These are phyloP conservation scores for Phrixothrix hirtus DNA, from an alignment of 2,888 invertebrate species.

Conservation along the genomic window DNA sequence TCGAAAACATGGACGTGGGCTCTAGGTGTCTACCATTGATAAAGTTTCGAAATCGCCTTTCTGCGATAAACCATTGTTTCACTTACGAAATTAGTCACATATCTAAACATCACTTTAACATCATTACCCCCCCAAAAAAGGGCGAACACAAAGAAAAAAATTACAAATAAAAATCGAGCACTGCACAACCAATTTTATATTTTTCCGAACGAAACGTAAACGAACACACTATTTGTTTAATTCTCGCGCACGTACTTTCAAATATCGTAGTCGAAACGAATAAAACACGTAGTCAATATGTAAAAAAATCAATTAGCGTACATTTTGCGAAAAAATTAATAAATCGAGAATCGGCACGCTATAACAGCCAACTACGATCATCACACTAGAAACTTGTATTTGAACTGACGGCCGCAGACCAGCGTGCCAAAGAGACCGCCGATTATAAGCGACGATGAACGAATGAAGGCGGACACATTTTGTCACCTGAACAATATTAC, in stretches of 20 bases:
- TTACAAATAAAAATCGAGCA: slow-evolving; percentile 6
- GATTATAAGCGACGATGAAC: slow-evolving; percentile 36
- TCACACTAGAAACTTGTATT: slow-evolving; percentile 39
- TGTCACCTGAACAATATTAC: slow-evolving; percentile 33
- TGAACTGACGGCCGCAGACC: slow-evolving; percentile 47
- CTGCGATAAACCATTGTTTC: slow-evolving; percentile 44
- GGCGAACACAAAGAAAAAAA: slow-evolving; percentile 1
- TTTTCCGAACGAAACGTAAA: no score
- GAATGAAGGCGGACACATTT: slow-evolving; percentile 27
- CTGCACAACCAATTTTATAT: slow-evolving; percentile 17
- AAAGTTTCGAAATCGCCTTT: slow-evolving; percentile 45
- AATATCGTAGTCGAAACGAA: slow-evolving; percentile 17
- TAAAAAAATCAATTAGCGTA: slow-evolving; percentile 20
- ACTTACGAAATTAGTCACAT: slow-evolving; percentile 17
- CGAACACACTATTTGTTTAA: slow-evolving; percentile 6
- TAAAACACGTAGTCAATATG: slow-evolving; percentile 27
- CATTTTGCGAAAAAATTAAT: slow-evolving; percentile 20
- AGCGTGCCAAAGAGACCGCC: slow-evolving; percentile 49
- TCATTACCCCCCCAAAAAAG: neutral
- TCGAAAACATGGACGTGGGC: slow-evolving; percentile 51
- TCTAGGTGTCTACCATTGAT: slow-evolving; percentile 46
- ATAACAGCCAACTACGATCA: slow-evolving; percentile 16
- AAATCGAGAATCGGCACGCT: slow-evolving; percentile 16
- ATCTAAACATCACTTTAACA: slow-evolving; percentile 20
- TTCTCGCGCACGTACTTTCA: slow-evolving; percentile 9